phyloP scores from a whole-genome alignment of 2,113 vertebrate species.

The Syrmaticus mikado region DNA sequence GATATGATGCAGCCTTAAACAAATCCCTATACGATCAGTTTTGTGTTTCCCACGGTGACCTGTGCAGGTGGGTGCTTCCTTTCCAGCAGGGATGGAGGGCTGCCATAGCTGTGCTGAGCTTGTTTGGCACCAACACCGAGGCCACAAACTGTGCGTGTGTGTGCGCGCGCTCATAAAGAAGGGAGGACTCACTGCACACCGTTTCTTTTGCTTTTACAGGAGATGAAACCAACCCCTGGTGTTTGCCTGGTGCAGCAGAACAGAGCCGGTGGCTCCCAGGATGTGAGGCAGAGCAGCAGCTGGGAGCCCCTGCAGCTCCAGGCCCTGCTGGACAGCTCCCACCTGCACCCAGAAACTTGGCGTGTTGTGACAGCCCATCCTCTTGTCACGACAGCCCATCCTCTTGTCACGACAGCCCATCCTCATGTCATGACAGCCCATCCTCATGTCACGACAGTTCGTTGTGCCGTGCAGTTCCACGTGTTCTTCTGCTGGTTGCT shows the following conservation, averaged over 20 bases:
- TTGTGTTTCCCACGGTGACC: accelerated
- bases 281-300: background rate
- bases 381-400: background rate
- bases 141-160: accelerated
- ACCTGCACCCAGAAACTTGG: background rate
- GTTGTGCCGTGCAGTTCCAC: too few relatives aligned
- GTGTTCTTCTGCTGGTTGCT: background rate
- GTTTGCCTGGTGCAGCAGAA: accelerated
- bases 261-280: accelerated
- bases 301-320: background rate
- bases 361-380: too few relatives aligned
- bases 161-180: background rate
- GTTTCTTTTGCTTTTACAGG: accelerated
- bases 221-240: accelerated
- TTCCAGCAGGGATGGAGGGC: accelerated
- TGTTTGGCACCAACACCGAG: background rate
- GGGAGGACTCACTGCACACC: background rate
- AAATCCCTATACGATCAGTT: accelerated
- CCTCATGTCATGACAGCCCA: too few relatives aligned
- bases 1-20: background rate
- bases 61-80: background rate
- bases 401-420: too few relatives aligned
- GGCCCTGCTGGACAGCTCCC: slow-evolving; percentile 19
- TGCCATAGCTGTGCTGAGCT: accelerated
- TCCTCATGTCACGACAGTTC: too few relatives aligned